Conservation (phyloP, 2,797 vertebrate genomes). For the Sylvia borin region DNA sequence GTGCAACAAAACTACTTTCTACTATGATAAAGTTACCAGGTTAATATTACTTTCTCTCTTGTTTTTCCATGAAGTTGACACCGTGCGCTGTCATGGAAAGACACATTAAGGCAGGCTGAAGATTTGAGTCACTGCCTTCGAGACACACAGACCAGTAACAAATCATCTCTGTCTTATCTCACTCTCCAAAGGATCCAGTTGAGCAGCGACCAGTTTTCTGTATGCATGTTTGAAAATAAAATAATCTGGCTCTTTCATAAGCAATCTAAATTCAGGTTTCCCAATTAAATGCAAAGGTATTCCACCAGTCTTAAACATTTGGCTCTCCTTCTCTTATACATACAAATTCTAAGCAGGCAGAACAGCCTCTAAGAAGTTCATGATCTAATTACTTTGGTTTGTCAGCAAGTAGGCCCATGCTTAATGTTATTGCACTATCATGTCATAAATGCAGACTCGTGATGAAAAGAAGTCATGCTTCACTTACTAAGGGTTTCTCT, state of each 20-base stretch:
- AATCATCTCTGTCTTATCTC: background rate
- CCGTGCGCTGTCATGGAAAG: background rate
- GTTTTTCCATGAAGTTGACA: background rate
- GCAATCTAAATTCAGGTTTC: background rate
- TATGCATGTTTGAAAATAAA: background rate
- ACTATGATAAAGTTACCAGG: background rate
- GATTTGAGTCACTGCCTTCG: background rate
- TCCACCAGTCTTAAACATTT: background rate
- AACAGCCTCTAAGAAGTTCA: background rate
- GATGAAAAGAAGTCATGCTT: background rate
- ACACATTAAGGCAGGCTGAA: background rate
- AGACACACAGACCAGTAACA: background rate
- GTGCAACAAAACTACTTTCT: background rate
- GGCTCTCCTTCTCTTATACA: background rate
- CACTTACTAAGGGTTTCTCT: background rate
- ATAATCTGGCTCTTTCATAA: background rate
- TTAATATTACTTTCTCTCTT: background rate
- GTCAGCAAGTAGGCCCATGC: background rate
- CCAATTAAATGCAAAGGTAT: background rate
- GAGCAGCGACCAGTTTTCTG: background rate
- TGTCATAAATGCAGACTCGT: constrained; percentile 3
- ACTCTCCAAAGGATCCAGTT: background rate
- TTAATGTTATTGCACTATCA: background rate
- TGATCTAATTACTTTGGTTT: background rate
- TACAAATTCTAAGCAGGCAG: background rate